Base-by-base conservation (phyloP, 2,888 invertebrate species). In the Sericinus montela region DNA sequence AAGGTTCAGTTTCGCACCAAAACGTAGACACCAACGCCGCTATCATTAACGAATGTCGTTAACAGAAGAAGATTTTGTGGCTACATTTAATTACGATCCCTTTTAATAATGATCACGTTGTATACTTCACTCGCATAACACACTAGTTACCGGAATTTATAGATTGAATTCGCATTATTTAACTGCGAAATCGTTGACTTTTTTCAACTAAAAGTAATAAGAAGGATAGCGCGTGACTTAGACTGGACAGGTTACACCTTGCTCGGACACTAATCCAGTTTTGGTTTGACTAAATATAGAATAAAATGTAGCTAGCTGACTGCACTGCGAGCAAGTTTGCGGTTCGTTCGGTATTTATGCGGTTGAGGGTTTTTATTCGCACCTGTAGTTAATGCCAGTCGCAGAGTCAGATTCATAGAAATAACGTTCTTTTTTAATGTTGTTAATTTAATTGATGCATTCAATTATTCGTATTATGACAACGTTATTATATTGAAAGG, bases 1-100 rank as follows among this genome's bases (percentile, higher is more conserved):
- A 80, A 80, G 78, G 80, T 81, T 77, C 67, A 80, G 80, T 82
- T 81, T 80, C 75, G 76, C 72, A 69, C 68, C 69, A 75, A 67
- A 78, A 75, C 67, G 65, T 64, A 62, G 60, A 57, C 34, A 61
- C 61, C 55, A 57, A 60, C 65, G 60, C 62, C 62, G 63, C 69
- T 68, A 75, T 76, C 73, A 78, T 80, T 78, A 81, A 70, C 66
- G 69, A 57, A 63, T 67, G 67, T 73, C 71, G 67, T 70, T 73
- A 69, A 67, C 69, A 68, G 65, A 68, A 72, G 63, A 66, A 65
- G 62, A 68, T 75, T 80, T 60, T 60, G 69, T 69, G 61, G 63
- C 60, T 66, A 67, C 67, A 69, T 75, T 79, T 72, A 75, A 74
- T 76, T 71, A 62, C 58, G 60, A n/a, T 59, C 57, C 63, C 68